Conservation (phyloP, 2,113 vertebrate genomes). For the Poecilia latipinna region DNA sequence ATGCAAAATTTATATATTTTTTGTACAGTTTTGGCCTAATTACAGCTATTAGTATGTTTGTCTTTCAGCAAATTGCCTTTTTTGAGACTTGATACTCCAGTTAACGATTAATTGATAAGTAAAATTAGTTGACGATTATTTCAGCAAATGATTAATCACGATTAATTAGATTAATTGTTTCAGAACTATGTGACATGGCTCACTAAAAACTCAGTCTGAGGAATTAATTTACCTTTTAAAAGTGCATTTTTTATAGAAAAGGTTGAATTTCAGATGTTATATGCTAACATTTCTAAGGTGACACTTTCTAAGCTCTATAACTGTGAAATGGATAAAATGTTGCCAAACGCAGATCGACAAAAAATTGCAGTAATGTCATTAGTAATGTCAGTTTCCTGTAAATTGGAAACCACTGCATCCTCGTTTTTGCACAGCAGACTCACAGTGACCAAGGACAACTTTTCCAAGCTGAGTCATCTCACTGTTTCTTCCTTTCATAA, state of each 20-base stretch:
- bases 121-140: no score
- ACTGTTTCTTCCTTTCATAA: constrained; percentile 21
- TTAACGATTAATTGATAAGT: no score
- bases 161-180: no score
- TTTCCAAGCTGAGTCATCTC: constrained; percentile 13
- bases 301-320: not conserved
- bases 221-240: not conserved
- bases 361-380: constrained; percentile 2
- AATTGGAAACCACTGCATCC: constrained; percentile 32
- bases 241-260: not conserved
- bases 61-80: no score
- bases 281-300: not conserved
- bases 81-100: no score
- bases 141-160: no score
- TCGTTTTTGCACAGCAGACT: constrained; percentile 20
- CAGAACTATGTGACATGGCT: no score
- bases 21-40: no score
- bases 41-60: no score
- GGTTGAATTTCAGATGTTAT: not conserved
- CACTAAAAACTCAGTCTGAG: not conserved
- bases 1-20: no score
- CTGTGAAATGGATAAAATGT: not conserved
- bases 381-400: constrained; percentile 1
- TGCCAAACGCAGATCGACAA: not conserved
- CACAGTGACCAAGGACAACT: constrained; percentile 17